Base-by-base conservation (phyloP, 2,888 invertebrate genomes). In the Hermodice carunculata region DNA sequence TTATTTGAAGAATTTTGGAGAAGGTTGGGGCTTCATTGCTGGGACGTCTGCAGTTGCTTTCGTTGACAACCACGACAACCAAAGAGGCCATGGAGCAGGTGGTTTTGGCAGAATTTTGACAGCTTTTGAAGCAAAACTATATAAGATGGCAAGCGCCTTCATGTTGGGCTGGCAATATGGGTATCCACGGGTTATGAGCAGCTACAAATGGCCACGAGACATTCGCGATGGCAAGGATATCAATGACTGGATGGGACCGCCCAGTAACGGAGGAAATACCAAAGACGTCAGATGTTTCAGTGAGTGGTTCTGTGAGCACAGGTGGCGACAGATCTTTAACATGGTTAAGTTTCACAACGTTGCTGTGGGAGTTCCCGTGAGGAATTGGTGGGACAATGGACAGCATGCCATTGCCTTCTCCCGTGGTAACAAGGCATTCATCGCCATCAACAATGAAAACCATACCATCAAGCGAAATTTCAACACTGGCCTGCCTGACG, bases 21-120 rank as follows among this genome's bases (percentile, higher is more conserved):
- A 76, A 51, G 75, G 64, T 0, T 86, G 84, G 84, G 76, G 71
- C 5, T 66, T 71, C 48, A 40, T 74, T 24, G 26, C 46, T 1
- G 66, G 71, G 37, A n/a, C 52, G 0, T 88, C 61, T 28, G 89
- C 93, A 3, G 76, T 94, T 0, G 90, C 91, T 17, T 94, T 95
- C 79, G 89, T 94, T 60, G 94, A 95, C 78, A 96, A 96, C 85
- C 95, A 96, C 78, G 95, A 96, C 81, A 94, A 93, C 79, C 94
- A 95, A 82, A 89, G 95, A 75, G 77, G 74, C 8, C 75, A 75
- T 56, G 75, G 75, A 17, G 61, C 57, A 3, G 66, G 69, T 22
- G 64, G 63, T 3, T 46, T 31, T 19, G 71, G 68, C 29, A 42
- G 56, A 3, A 65, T 71, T 32, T 48, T 73, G 6, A 74, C 74